phyloP scores from a whole-genome alignment of 2,888 invertebrate species.

The Noctua fimbriata region DNA sequence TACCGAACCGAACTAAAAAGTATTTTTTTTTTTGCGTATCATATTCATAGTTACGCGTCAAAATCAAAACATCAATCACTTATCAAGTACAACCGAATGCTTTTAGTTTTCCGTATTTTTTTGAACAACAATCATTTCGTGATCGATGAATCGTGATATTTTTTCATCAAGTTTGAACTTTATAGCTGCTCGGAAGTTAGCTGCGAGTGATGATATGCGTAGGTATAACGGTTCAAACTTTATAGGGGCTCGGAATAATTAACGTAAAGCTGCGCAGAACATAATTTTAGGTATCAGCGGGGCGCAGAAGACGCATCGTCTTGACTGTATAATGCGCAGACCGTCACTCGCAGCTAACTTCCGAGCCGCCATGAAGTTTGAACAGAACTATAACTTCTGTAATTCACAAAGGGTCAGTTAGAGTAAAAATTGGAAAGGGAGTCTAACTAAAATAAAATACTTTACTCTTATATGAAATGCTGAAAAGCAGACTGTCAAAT shows the following conservation, averaged over 20 bases:
- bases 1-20: no score
- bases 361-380: no score
- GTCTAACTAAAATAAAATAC: background rate
- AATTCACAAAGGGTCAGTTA: background rate
- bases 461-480: background rate
- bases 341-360: no score
- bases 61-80: background rate
- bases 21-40: background rate
- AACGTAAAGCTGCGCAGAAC: no score
- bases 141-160: no score
- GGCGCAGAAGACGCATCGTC: no score
- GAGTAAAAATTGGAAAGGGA: background rate
- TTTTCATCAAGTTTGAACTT: background rate
- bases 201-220: no score
- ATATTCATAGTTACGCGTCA: background rate
- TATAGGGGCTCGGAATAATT: no score
- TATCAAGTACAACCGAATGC: background rate
- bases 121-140: background rate
- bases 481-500: background rate
- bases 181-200: no score
- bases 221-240: no score
- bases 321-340: no score
- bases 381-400: background rate
- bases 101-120: background rate
- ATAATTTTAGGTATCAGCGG: no score